A percentile compares a stretch with the other conserved stretches of the same genome.
These are phyloP conservation scores for Umimayanthus chanpuru DNA, from an alignment of 92 coral and sea anemone genomes.

Conservation along the genomic window DNA sequence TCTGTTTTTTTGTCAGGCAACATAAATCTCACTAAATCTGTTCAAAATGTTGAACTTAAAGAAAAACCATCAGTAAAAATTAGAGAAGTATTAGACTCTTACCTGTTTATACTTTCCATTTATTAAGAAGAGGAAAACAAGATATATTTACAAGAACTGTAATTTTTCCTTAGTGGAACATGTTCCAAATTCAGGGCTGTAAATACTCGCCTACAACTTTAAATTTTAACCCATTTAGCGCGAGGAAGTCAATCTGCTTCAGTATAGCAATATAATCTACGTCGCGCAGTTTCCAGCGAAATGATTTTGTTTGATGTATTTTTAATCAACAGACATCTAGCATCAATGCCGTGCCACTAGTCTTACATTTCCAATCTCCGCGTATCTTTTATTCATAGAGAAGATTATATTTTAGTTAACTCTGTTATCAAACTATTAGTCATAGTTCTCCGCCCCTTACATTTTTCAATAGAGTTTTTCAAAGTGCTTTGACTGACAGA, in stretches of 20 bases:
- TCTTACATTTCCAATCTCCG: neutral
- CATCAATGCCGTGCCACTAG: neutral
- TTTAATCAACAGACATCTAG: conserved; percentile 5
- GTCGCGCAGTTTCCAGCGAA: neutral
- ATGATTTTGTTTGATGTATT: conserved; percentile 1
- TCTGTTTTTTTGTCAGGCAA: neutral
- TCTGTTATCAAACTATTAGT: conserved; percentile 5
- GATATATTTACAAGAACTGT: neutral
- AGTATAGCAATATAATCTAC: neutral
- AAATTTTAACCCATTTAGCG: neutral
- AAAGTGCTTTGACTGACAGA: neutral
- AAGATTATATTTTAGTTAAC: neutral
- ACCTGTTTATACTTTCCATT: neutral
- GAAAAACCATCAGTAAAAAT: no score
- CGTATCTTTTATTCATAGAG: conserved; percentile 12
- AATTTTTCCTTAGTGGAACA: neutral
- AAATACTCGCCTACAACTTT: no score
- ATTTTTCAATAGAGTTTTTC: neutral
- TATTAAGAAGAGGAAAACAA: no score
- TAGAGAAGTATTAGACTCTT: no score
- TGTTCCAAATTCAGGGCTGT: neutral
- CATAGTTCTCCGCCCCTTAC: conserved; percentile 8
- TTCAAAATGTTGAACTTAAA: no score
- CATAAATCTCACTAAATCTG: neutral
- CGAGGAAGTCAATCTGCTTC: neutral